These are phyloP conservation scores for Rostratula benghalensis DNA, from an alignment of 2,113 vertebrate species.

Conservation along the genomic window DNA sequence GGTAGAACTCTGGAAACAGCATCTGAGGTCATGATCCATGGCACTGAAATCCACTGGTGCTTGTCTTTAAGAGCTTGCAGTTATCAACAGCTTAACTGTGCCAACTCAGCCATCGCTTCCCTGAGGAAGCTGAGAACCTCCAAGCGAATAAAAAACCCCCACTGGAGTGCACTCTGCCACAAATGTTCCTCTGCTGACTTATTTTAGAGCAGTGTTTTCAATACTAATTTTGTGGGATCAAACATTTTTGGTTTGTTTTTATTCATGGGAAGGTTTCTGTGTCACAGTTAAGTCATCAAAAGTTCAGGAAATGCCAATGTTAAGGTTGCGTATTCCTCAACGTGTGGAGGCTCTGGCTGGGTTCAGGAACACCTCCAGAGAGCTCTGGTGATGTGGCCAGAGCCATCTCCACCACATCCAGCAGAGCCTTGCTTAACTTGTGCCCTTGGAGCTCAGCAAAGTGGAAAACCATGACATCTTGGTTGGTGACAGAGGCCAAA, in stretches of 20 bases:
- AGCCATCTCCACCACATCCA: not conserved
- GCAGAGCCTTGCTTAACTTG: rapidly evolving
- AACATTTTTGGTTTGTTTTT: not conserved
- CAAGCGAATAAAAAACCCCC: not conserved
- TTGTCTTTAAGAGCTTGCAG: not conserved
- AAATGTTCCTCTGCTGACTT: not conserved
- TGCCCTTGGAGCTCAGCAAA: not conserved
- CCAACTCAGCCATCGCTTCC: not conserved
- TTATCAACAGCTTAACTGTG: not conserved
- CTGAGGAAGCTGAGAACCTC: not conserved
- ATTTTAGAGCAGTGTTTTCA: not conserved
- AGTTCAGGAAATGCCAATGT: not conserved
- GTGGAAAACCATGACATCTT: not conserved
- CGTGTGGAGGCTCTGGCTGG: not conserved
- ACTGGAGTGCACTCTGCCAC: not conserved
- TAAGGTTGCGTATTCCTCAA: not conserved
- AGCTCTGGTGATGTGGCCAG: not conserved
- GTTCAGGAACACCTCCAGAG: not conserved
- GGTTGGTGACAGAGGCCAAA: not conserved
- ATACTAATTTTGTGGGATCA: not conserved
- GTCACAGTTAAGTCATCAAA: not conserved
- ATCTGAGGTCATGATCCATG: not conserved
- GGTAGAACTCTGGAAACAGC: not conserved
- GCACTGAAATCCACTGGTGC: not conserved
- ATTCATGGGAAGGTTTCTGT: not conserved